These are phyloP conservation scores for Cotesia glomerata DNA, from an alignment of 1,140 invertebrate genomes.

Conservation along the genomic window DNA sequence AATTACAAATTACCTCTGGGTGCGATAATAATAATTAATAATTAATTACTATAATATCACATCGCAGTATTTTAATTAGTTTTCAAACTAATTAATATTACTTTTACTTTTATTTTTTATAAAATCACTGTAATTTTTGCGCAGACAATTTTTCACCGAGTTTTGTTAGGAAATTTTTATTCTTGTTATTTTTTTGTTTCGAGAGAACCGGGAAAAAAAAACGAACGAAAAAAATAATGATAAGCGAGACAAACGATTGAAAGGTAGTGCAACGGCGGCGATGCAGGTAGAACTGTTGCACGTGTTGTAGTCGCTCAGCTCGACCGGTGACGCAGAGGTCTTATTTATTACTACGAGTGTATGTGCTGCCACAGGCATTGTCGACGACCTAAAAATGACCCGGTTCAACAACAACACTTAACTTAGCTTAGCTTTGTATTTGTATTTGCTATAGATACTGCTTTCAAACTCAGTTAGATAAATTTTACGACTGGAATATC, in stretches of 20 bases:
- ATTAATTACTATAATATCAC: no score
- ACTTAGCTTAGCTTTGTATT: no score
- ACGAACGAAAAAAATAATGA: background rate
- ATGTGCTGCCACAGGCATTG: background rate
- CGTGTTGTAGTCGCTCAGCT: slow-evolving; percentile 13
- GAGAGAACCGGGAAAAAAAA: no score
- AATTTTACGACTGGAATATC: no score
- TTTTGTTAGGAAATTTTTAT: background rate
- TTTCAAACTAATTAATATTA: no score
- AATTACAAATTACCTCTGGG: no score
- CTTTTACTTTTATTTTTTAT: no score
- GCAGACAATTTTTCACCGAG: background rate
- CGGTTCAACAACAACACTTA: background rate
- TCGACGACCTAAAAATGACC: background rate
- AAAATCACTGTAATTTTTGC: background rate
- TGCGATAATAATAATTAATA: no score
- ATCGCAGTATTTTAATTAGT: no score
- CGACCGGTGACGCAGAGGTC: slow-evolving; percentile 29
- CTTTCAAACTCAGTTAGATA: no score
- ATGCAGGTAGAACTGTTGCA: slow-evolving; percentile 29
- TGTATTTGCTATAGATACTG: no score
- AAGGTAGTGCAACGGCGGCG: slow-evolving; percentile 8
- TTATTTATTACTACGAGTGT: slow-evolving; percentile 13
- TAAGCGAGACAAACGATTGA: background rate
- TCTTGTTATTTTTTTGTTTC: no score